Base-by-base conservation (phyloP, 1,140 invertebrate species). In the Coptotermes formosanus region DNA sequence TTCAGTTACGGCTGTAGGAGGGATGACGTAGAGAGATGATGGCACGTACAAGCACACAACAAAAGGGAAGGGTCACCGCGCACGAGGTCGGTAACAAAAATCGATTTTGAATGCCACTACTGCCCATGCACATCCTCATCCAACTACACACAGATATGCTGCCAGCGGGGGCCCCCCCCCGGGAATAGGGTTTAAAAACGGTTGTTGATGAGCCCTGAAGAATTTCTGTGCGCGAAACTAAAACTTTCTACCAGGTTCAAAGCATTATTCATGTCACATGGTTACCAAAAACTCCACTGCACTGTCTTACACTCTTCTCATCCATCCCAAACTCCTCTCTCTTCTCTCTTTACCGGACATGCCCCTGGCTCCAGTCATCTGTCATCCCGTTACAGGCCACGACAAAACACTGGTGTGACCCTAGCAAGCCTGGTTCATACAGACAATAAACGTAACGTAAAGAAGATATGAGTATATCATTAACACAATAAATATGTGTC, bases 101-200 rank as follows among this genome's bases (percentile, higher is more conserved):
- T 75, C 64, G 64, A 75, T 75, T 75, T 75, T n/a, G 64, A 75
- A 75, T 75, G 64, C n/a, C 25, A n/a, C 64, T 75, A 75, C 64
- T 30, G 64, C 14, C 9, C 25, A 1, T 25, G 8, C 64, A 75
- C n/a, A 75, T 14, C 64, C 64, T 75, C 64, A 55, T 12, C 11
- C 64, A 25, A n/a, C 11, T 30, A 75, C 64, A 30, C 11, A 75
- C n/a, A 30, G 25, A 75, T n/a, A 19, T 4, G n/a, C 25, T 25
- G 6, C 64, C 64, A 75, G n/a, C n/a, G n/a, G n/a, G n/a, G n/a
- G n/a, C 7, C 14, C n/a, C 38, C 38, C 38, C 38, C 64, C 64
- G 25, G 30, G 30, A 75, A 75, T 25, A 30, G 8, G 25, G 8
- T 12, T 30, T 75, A n/a, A 75, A 75, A 75, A 75, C 30, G 64